These are phyloP conservation scores for Bombycilla garrulus DNA, from an alignment of 2,113 vertebrate species.

Conservation along the genomic window DNA sequence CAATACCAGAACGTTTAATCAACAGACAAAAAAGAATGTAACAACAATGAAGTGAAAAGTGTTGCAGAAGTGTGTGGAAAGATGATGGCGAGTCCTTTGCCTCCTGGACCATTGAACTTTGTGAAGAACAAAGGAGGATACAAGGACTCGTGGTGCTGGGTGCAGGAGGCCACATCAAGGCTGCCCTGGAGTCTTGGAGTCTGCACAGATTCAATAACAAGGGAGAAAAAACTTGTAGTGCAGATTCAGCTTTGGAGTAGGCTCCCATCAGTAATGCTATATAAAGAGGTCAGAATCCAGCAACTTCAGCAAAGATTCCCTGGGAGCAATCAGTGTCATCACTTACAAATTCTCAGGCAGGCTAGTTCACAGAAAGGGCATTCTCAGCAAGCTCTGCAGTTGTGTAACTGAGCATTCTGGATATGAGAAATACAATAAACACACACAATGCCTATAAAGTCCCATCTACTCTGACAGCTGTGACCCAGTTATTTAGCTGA, in stretches of 20 bases:
- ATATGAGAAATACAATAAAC: not conserved
- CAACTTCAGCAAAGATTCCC: slow-evolving; percentile 22
- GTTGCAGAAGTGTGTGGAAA: not conserved
- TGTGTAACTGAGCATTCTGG: not conserved
- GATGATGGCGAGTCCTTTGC: not conserved
- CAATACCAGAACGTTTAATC: slow-evolving; percentile 20
- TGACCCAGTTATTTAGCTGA: not conserved
- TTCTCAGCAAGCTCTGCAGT: not conserved
- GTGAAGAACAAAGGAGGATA: not conserved
- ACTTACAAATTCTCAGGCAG: not conserved
- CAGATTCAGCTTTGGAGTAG: not conserved
- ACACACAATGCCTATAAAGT: not conserved
- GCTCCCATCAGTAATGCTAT: not conserved
- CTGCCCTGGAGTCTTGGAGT: not conserved
- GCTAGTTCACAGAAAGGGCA: slow-evolving; percentile 1
- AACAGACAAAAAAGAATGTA: not conserved
- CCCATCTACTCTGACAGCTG: not conserved
- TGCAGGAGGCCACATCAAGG: not conserved
- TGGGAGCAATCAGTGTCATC: not conserved
- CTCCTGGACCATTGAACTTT: not conserved
- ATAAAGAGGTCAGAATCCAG: not conserved
- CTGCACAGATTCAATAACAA: not conserved
- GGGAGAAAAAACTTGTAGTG: not conserved
- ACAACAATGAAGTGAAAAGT: not conserved
- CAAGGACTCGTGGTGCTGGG: not conserved